These are phyloP conservation scores for Sylvia borin DNA, from an alignment of 2,797 vertebrate species.

Conservation along the genomic window DNA sequence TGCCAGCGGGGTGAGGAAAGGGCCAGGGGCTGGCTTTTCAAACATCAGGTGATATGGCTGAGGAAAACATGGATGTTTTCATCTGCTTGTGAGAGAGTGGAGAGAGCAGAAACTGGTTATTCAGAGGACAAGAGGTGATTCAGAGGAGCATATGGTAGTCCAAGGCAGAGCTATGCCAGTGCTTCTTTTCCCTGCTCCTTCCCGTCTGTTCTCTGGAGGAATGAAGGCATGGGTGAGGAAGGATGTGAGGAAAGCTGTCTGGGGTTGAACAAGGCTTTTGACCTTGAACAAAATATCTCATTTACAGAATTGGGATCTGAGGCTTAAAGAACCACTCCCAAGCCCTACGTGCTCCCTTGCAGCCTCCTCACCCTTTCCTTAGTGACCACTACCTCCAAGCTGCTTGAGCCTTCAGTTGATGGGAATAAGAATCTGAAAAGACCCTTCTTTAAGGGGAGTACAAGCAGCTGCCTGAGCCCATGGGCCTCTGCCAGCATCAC, in stretches of 20 bases:
- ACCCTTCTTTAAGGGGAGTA: not conserved
- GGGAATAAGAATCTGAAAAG: not conserved
- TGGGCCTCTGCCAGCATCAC: not conserved
- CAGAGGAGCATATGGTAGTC: not conserved
- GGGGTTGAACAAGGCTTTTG: not conserved
- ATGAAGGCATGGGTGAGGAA: not conserved
- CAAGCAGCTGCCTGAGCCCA: not conserved
- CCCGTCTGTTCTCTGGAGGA: not conserved
- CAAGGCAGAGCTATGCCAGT: not conserved
- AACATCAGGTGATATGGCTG: not conserved
- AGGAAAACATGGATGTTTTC: not conserved
- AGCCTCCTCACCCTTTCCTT: not conserved
- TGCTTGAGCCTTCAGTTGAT: not conserved
- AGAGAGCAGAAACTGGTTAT: not conserved
- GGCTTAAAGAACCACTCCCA: not conserved
- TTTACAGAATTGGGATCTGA: not conserved
- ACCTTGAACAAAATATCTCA: not conserved
- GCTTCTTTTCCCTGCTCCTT: not conserved
- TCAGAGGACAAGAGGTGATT: not conserved
- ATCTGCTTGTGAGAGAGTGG: not conserved
- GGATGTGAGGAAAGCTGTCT: not conserved
- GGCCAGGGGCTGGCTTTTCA: not conserved
- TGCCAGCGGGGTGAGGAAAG: not conserved
- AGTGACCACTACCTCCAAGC: not conserved
- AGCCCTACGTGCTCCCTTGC: not conserved